A percentile compares a stretch with the other conserved stretches of the same genome.
Conservation (phyloP, 2,888 invertebrate genomes). For the Heliconius erato region DNA sequence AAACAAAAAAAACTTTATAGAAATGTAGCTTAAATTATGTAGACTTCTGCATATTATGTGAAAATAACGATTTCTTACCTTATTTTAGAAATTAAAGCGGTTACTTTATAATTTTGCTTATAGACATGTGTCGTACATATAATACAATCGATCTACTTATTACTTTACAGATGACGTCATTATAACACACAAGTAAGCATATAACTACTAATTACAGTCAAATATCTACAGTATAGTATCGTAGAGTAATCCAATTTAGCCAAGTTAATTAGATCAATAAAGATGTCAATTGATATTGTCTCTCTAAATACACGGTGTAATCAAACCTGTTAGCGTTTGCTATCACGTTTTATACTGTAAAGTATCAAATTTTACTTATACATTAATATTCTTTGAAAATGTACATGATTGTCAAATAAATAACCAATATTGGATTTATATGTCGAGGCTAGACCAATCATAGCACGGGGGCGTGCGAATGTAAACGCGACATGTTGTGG, state of each 20-base stretch:
- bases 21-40: too few relatives aligned
- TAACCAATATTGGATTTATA: too few relatives aligned
- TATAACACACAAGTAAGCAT: slow-evolving; percentile 15
- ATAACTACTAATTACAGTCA: slow-evolving; percentile 29
- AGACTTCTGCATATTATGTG: too few relatives aligned
- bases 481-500: too few relatives aligned
- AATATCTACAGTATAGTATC: neutral
- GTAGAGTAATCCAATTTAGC: slow-evolving; percentile 29
- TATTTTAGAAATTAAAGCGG: too few relatives aligned
- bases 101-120: neutral
- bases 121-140: neutral
- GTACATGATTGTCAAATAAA: too few relatives aligned
- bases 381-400: too few relatives aligned
- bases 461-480: too few relatives aligned
- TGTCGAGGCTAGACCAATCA: too few relatives aligned
- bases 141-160: neutral
- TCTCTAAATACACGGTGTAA: slow-evolving; percentile 17
- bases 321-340: slow-evolving; percentile 2
- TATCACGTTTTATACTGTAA: neutral
- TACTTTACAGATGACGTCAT: neutral
- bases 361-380: neutral
- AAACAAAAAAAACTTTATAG: too few relatives aligned
- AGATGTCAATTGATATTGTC: slow-evolving; percentile 34
- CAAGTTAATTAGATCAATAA: slow-evolving; percentile 33
- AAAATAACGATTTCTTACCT: too few relatives aligned